Conservation (phyloP, 1,140 invertebrate species). For the Zaprionus kolodkinae region DNA sequence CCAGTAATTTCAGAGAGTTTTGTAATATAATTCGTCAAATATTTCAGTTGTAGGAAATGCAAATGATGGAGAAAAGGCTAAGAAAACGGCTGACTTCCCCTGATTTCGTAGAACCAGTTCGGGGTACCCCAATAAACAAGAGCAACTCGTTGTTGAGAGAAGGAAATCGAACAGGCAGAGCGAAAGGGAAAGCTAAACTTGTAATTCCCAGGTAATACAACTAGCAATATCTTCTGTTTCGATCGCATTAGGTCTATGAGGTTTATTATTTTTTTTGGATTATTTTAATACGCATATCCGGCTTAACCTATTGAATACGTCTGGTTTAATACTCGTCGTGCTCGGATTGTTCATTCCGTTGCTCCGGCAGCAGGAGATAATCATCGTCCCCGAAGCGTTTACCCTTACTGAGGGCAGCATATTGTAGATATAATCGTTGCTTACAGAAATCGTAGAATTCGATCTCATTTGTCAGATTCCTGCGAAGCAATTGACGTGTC, state of each 20-base stretch:
- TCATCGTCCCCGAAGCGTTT: slow-evolving; percentile 66
- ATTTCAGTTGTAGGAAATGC: slow-evolving; percentile 89
- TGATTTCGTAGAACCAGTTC: no score
- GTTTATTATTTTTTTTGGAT: slow-evolving; percentile 11
- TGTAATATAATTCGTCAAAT: slow-evolving; percentile 66
- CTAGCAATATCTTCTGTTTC: no score
- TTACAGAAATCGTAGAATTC: slow-evolving; percentile 83
- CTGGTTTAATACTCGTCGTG: slow-evolving; percentile 51
- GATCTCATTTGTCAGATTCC: slow-evolving; percentile 78
- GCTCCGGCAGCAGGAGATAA: slow-evolving; percentile 69
- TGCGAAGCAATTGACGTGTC: slow-evolving; percentile 65
- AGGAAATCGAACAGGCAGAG: background rate
- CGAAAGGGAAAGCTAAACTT: background rate
- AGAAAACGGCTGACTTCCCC: no score
- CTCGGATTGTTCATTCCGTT: slow-evolving; percentile 35
- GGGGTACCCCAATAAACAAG: no score
- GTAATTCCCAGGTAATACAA: background rate
- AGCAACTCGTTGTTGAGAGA: background rate
- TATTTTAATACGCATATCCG: background rate
- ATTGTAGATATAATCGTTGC: slow-evolving; percentile 79
- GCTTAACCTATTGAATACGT: background rate
- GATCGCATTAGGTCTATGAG: background rate
- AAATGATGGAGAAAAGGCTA: slow-evolving; percentile 84
- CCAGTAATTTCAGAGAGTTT: no score
- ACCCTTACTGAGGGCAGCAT: slow-evolving; percentile 65